phyloP scores from a whole-genome alignment of 2,888 invertebrate species.

The Brenthis hecate region DNA sequence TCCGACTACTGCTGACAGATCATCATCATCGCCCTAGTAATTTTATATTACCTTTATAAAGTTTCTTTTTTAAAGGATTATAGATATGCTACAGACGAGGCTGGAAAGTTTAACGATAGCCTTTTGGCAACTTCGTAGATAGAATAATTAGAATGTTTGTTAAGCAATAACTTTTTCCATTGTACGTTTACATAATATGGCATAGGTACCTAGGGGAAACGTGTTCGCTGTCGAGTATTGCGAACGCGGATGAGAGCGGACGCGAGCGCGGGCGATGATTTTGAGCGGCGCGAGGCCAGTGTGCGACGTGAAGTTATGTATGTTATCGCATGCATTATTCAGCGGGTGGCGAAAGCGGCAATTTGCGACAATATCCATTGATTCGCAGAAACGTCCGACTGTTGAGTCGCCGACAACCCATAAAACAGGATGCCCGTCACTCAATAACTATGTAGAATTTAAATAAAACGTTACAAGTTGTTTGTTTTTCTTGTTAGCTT shows the following conservation, averaged over 20 bases:
- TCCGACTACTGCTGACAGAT: slow-evolving; percentile 54
- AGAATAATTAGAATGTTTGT: no score
- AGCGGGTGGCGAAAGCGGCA: slow-evolving; percentile 80
- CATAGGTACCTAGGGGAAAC: slow-evolving; percentile 50
- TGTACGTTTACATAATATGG: no score
- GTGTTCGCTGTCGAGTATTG: slow-evolving; percentile 47
- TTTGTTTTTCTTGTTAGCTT: slow-evolving; percentile 38
- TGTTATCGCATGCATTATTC: slow-evolving; percentile 81
- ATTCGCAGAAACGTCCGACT: slow-evolving; percentile 75
- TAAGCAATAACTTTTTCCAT: no score
- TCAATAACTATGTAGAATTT: slow-evolving; percentile 73
- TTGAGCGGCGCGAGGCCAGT: slow-evolving; percentile 47
- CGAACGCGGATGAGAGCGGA: slow-evolving; percentile 18
- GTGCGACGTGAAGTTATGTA: slow-evolving; percentile 78
- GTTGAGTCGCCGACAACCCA: slow-evolving; percentile 73
- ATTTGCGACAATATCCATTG: slow-evolving; percentile 82
- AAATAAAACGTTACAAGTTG: slow-evolving; percentile 59
- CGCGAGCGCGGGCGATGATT: slow-evolving; percentile 42
- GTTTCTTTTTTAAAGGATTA: no score
- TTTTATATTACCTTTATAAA: no score
- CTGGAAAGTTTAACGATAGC: no score
- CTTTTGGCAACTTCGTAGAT: no score
- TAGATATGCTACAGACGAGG: no score
- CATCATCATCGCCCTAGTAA: slow-evolving; percentile 40
- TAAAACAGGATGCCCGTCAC: slow-evolving; percentile 77